Evolutionary conservation across 2,797 vertebrate genomes (phyloP).

Genomic region (Loriculus beryllinus): DNA sequence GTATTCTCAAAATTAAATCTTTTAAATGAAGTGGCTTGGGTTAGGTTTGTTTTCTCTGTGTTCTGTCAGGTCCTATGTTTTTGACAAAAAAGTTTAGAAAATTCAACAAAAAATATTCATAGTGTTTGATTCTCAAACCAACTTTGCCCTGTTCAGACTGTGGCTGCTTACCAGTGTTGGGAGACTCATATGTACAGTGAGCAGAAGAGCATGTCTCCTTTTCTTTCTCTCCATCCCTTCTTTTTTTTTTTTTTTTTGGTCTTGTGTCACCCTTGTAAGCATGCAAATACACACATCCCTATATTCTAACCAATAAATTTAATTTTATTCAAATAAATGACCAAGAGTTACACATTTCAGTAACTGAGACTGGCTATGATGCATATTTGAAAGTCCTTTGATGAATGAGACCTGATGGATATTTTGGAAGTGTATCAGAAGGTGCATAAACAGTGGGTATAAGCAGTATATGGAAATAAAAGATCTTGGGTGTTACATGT

Average conservation of each 20-base stretch:
- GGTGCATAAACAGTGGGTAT: neutral
- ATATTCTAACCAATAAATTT: neutral
- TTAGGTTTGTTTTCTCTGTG: neutral
- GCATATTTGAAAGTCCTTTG: neutral
- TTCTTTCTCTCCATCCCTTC: neutral
- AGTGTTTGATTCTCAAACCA: neutral
- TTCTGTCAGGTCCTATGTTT: neutral
- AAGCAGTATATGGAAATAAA: neutral
- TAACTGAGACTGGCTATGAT: neutral
- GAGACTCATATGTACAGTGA: neutral
- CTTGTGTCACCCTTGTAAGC: neutral
- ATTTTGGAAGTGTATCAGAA: neutral
- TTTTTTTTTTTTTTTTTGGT: neutral
- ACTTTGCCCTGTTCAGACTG: neutral
- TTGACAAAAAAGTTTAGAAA: neutral
- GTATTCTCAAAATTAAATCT: neutral
- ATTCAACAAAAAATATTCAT: neutral
- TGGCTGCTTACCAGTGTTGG: neutral
- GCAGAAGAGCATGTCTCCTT: neutral
- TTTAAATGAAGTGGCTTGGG: neutral
- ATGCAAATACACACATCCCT: neutral
- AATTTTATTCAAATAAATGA: neutral
- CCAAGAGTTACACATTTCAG: neutral
- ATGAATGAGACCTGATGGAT: neutral
- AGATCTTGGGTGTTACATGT: accelerated